Conservation (phyloP, 1,140 invertebrate species). For the Procambarus clarkii region DNA sequence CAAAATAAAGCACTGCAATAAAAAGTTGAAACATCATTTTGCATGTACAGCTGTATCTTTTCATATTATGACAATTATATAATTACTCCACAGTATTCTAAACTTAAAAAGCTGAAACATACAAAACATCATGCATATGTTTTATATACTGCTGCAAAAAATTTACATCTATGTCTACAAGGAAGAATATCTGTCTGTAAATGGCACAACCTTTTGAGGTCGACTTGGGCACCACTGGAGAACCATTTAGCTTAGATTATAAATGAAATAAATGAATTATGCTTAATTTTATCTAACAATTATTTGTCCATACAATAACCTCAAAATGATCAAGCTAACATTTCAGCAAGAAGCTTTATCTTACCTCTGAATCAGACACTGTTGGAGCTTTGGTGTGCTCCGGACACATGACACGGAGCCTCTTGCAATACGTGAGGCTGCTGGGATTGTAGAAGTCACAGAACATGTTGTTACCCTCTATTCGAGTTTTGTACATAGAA, state of each 20-base stretch:
- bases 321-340: background rate
- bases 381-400: conserved; percentile 98
- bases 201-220: too few relatives aligned
- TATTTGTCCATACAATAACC: background rate
- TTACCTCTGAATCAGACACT: conserved; percentile 77
- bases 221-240: too few relatives aligned
- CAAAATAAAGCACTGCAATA: background rate
- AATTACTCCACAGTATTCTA: too few relatives aligned
- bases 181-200: too few relatives aligned
- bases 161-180: too few relatives aligned
- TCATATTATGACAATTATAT: too few relatives aligned
- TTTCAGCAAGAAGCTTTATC: background rate
- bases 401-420: conserved; percentile 95
- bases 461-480: conserved; percentile 97
- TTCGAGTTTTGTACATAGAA: conserved; percentile 93
- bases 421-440: conserved; percentile 96
- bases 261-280: too few relatives aligned
- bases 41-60: too few relatives aligned
- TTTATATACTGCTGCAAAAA: too few relatives aligned
- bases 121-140: too few relatives aligned
- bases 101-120: too few relatives aligned
- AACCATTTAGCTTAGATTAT: too few relatives aligned
- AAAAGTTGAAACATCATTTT: background rate
- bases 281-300: background rate
- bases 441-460: conserved; percentile 96